Conservation (phyloP, 2,888 invertebrate species). For the Dendrolimus pini region DNA sequence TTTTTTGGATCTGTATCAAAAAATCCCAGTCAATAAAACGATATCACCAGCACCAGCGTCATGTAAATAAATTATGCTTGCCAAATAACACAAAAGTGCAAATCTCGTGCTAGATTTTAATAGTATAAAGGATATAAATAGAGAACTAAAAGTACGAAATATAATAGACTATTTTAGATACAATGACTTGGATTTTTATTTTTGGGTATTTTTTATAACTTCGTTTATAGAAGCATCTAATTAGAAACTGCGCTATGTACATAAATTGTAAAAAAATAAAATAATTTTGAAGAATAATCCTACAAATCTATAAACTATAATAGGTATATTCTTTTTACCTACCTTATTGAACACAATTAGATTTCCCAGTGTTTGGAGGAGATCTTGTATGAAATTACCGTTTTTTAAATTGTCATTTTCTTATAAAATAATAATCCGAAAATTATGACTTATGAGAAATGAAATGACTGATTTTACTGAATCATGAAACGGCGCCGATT, state of each 20-base stretch:
- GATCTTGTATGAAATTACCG: too few relatives aligned
- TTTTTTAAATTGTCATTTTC: too few relatives aligned
- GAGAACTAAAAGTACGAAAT: background rate
- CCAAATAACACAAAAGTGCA: slow-evolving; percentile 2
- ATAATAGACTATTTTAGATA: background rate
- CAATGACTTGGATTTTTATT: background rate
- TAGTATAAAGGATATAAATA: slow-evolving; percentile 1
- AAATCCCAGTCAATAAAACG: slow-evolving; percentile 4
- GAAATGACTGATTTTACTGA: too few relatives aligned
- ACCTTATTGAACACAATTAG: too few relatives aligned
- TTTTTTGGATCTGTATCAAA: slow-evolving; percentile 10
- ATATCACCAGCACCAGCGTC: background rate
- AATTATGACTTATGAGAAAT: too few relatives aligned
- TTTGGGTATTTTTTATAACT: too few relatives aligned
- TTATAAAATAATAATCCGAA: too few relatives aligned
- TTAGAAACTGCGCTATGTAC: background rate
- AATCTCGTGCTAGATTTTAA: background rate
- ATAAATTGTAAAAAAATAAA: background rate
- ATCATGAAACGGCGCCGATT: too few relatives aligned
- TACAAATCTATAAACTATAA: too few relatives aligned
- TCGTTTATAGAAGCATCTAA: slow-evolving; percentile 2
- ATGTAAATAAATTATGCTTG: slow-evolving; percentile 1
- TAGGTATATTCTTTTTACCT: too few relatives aligned
- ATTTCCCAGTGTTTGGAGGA: too few relatives aligned
- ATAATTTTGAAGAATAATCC: too few relatives aligned